Base-by-base conservation (phyloP, 1,140 invertebrate genomes). In the Trachymyrmex septentrionalis region DNA sequence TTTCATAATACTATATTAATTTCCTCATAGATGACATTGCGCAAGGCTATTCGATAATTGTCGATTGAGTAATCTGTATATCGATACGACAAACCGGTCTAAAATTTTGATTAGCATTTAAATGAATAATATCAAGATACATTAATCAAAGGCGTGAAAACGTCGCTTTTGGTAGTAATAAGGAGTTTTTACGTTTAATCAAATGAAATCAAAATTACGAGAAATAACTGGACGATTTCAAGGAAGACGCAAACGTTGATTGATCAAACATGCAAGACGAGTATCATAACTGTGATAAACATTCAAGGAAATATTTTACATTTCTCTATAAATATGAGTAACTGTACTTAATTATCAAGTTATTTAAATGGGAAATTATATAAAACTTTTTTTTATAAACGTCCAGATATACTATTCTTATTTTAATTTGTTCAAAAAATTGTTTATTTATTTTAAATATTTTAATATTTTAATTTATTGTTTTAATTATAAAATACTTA, bases 51-150 rank as follows among this genome's bases (percentile, higher is more conserved):
- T 6, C 1, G 19, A 67, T 66, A n/a, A n/a, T 78, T 5, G 24
- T 66, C 44, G 63, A 80, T 67, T 80, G 5, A 77, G 16, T 64
- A 77, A 77, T 61, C 19, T 48, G 61, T 53, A 34, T 53, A 34
- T 53, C 5, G 12, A 67, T 38, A 38, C 9, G 7, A 0, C 27
- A 80, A 67, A 80, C 48, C 77, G 12, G 44, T 80, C 14, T 69
- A 53, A 44, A 69, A 80, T 80, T 80, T 69, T 3, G 3, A 80
- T 67, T 80, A 80, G 44, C 63, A 80, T 80, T 53, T 21, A 34
- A 2, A 7, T 44, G n/a, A 78, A 57, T 21, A 50, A 66, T 21
- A 44, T 38, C 19, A 66, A 66, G n/a, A 67, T 53, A 12, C 21
- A 50, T 48, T 80, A 67, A 53, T 78, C 76, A 80, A 80, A 50